phyloP scores from a whole-genome alignment of 2,888 invertebrate species.

The Bombylius discolor region DNA sequence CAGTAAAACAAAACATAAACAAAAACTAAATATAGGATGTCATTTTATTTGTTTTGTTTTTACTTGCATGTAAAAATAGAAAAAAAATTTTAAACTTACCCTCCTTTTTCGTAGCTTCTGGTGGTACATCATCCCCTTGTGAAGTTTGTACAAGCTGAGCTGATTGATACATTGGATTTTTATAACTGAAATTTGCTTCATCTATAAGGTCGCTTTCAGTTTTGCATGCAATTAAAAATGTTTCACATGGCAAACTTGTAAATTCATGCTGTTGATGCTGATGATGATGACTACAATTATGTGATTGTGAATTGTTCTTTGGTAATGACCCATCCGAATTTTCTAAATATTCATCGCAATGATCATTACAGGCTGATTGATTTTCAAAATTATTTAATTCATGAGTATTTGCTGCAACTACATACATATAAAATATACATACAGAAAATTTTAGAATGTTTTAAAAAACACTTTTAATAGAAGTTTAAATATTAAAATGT shows the following conservation, averaged over 20 bases:
- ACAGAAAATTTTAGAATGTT: too few species aligned
- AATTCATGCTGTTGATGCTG: constrained; percentile 20
- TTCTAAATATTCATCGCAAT: background rate
- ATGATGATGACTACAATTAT: background rate
- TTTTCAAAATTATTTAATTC: constrained; percentile 53
- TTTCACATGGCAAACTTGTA: constrained; percentile 37
- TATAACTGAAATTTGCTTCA: constrained; percentile 49
- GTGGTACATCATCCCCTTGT: background rate
- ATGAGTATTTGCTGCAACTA: constrained; percentile 46
- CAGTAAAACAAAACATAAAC: too few species aligned
- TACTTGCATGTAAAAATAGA: too few species aligned
- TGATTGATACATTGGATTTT: constrained; percentile 62
- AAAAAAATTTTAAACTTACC: constrained; percentile 23
- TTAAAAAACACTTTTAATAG: too few species aligned
- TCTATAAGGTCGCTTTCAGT: constrained; percentile 34
- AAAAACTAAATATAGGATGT: too few species aligned
- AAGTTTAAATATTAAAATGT: too few species aligned
- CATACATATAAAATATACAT: too few species aligned
- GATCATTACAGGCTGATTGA: constrained; percentile 46
- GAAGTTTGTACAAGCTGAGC: constrained; percentile 44
- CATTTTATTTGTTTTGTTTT: too few species aligned
- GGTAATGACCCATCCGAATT: background rate
- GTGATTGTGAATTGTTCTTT: constrained; percentile 22
- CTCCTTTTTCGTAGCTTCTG: constrained; percentile 31
- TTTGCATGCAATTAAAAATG: constrained; percentile 15